phyloP scores from a whole-genome alignment of 2,113 vertebrate species.

The Myanophis thanlyinensis region DNA sequence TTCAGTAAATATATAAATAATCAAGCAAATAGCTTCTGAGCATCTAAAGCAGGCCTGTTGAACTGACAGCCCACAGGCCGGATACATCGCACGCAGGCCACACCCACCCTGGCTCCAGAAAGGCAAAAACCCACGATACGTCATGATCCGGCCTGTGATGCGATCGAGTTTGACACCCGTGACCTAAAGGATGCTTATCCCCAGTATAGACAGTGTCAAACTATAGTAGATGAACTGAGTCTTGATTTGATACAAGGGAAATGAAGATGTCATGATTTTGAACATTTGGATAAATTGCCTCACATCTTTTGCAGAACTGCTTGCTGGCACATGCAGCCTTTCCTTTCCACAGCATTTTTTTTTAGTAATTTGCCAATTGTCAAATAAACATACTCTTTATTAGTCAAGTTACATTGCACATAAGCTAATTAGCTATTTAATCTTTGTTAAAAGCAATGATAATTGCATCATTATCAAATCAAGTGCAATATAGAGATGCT shows the following conservation, averaged over 20 bases:
- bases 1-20: not conserved
- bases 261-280: not conserved
- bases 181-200: not conserved
- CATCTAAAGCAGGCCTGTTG: too few relatives aligned
- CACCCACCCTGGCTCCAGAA: too few relatives aligned
- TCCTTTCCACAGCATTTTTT: not conserved
- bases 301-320: not conserved
- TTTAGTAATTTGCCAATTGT: not conserved
- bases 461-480: conserved; percentile 66
- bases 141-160: too few relatives aligned
- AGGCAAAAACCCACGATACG: too few relatives aligned
- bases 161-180: too few relatives aligned
- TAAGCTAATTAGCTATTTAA: conserved; percentile 63
- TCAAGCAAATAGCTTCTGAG: not conserved
- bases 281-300: not conserved
- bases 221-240: not conserved
- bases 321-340: not conserved
- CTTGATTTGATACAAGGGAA: not conserved
- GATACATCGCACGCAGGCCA: too few relatives aligned
- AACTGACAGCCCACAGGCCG: too few relatives aligned
- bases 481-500: conserved; percentile 58
- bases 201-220: not conserved
- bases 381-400: not conserved
- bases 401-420: conserved; percentile 17
- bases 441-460: conserved; percentile 64